Evolutionary conservation across 2,888 invertebrate species (phyloP).

Genomic region (Pyrrhosoma nymphula): DNA sequence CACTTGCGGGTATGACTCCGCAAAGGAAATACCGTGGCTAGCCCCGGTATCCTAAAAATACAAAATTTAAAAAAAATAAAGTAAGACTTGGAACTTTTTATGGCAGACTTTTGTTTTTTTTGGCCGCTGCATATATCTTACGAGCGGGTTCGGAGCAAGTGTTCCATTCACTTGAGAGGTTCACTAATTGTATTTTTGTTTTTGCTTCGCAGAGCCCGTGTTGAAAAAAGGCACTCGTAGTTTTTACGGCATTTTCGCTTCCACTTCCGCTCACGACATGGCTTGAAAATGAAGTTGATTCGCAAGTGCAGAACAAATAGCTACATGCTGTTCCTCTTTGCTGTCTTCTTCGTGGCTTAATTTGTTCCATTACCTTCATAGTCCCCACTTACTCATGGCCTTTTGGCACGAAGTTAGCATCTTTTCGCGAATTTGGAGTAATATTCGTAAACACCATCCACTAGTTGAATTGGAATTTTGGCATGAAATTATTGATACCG

Average conservation of each 20-base stretch:
- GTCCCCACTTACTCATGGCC: not conserved
- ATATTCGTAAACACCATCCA: no score
- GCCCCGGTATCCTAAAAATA: no score
- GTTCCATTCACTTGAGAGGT: not conserved
- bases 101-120: not conserved
- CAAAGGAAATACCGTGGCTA: no score
- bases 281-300: not conserved
- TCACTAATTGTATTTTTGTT: not conserved
- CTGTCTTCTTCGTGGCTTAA: not conserved
- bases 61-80: no score
- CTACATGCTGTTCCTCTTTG: not conserved
- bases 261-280: not conserved
- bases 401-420: no score
- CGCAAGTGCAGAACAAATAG: not conserved
- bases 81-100: not conserved
- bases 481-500: no score
- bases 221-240: not conserved
- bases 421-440: no score
- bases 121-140: not conserved
- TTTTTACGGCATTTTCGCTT: constrained; percentile 15
- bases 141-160: not conserved
- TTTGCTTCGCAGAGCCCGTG: not conserved
- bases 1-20: no score
- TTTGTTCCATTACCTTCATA: not conserved
- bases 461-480: no score